These are phyloP conservation scores for Centropyge bicolor DNA, from an alignment of 2,797 vertebrate species.

Conservation along the genomic window DNA sequence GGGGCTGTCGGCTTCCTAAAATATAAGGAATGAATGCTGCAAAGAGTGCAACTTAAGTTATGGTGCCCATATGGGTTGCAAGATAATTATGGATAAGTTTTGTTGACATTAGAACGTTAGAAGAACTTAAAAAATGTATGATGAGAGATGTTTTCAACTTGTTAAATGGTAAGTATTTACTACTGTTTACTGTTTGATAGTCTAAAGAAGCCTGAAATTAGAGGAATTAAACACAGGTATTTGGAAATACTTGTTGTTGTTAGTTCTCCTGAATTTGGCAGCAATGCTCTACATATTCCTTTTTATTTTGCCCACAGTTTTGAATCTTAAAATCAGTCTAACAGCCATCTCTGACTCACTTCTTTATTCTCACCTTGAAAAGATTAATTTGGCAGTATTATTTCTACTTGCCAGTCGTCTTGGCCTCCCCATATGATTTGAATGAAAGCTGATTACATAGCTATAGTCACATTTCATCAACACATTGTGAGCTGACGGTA, in stretches of 20 bases:
- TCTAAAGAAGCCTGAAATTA: neutral
- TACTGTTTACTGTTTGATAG: neutral
- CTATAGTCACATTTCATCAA: slow-evolving; percentile 43
- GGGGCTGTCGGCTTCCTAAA: slow-evolving; percentile 29
- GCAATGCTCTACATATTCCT: neutral
- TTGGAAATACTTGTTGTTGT: neutral
- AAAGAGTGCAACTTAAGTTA: neutral
- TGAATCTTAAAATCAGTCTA: slow-evolving; percentile 1
- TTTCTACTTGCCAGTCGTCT: slow-evolving; percentile 13
- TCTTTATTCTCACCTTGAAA: slow-evolving; percentile 1
- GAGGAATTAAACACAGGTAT: neutral
- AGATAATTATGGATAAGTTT: neutral
- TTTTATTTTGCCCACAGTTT: slow-evolving; percentile 4
- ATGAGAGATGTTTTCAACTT: neutral
- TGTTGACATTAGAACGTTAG: neutral
- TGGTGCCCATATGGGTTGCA: neutral
- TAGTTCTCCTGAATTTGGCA: slow-evolving; percentile 3
- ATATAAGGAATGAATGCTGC: slow-evolving; percentile 27
- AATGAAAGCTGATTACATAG: slow-evolving; percentile 35
- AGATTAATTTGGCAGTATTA: slow-evolving; percentile 28
- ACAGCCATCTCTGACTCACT: neutral
- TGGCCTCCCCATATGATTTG: slow-evolving; percentile 12
- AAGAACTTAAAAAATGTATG: neutral
- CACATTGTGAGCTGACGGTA: slow-evolving; percentile 20
- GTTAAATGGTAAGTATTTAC: neutral